Base-by-base conservation (phyloP, 2,888 invertebrate genomes). In the Drosophila demipolita region DNA sequence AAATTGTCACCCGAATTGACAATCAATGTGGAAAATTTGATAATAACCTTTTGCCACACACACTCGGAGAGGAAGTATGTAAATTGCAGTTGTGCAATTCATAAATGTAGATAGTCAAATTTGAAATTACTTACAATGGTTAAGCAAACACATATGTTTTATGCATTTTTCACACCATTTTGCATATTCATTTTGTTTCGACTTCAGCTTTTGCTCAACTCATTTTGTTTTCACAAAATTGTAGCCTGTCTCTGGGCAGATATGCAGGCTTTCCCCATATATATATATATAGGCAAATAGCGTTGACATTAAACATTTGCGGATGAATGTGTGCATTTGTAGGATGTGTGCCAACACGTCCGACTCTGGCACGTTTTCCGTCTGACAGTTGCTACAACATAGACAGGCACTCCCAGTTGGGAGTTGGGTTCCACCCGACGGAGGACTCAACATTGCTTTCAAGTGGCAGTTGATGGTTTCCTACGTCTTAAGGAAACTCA, bases 331-430 rank as follows among this genome's bases (percentile, higher is more conserved):
- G 29, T 61, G 20, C 11, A 5, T 66, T 40, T 26, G 72, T 20
- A 33, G 73, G 33, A 73, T 49, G 42, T 75, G 36, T 49, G 49
- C 50, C 36, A 42, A 49, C 74, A 73, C 74, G 73, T 73, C 69
- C 53, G 58, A 63, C 55, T 48, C 50, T 49, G 49, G 63, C 66
- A 61, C 50, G 55, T 42, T 42, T 57, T 63, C 58, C 40, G 61
- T 42, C 63, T 73, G 74, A 78, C 74, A 78, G 64, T 67, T 67
- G 74, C 40, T 52, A 67, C 73, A 63, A 60, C 29, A 40, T 20
- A 57, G 15, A 20, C 33, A 54, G 69, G 52, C 58, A 70, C 45
- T 11, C 11, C 38, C 11, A 38, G 42, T 38, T 23, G n/a, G 45
- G n/a, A 36, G 59, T 15, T 36, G 23, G 36, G 15, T n/a, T n/a